Evolutionary conservation across 2,113 vertebrate species (phyloP), one percentile per base, ranked within the genome.

Genomic region (Platysternon megacephalum): DNA sequence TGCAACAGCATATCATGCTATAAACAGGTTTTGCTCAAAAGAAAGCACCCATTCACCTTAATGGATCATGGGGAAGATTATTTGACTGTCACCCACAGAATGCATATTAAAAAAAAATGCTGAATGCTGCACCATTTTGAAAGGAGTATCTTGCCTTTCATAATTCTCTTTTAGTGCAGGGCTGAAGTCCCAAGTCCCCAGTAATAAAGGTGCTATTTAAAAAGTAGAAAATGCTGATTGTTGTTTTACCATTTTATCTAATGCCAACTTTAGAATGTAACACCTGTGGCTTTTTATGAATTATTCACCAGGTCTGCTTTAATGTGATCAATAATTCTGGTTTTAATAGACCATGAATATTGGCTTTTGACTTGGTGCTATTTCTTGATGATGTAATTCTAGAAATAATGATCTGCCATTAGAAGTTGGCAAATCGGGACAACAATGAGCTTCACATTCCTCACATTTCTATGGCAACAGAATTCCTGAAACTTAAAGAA

Each of bases 371-470:
- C 39, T 83, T 55, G 28, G n/a, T 42, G n/a, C 13, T 83, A 61
- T 49, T 74, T 48, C 87, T 88, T 83, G 87, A 86, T 87, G 56
- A 91, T 87, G 46, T 52, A 24, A 83, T 95, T 91, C 53, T 90
- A 52, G 82, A 91, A 92, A 93, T 76, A 85, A 58, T 29, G 65
- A 93, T 87, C 28, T 49, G 12, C 85, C 76, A 46, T 42, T 79
- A 26, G 85, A 95, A 79, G 32, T 61, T 42, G 91, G 58, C 85
- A 26, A 93, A 91, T 26, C 0, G 16, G 72, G 55, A 5, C 28
- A 35, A 53, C 53, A 82, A 87, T 5, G 28, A 65, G 7, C 3
- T 72, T 39, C 65, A 17, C 19, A 39, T 72, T 42, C 49, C 53
- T 82, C 55, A 0, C 2, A 29, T 79, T 42, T 86, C 72, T 78